Percentiles rank a stretch among this genome's conserved stretches.
Conservation (phyloP, 2,888 invertebrate genomes). For the Myopa testacea region DNA sequence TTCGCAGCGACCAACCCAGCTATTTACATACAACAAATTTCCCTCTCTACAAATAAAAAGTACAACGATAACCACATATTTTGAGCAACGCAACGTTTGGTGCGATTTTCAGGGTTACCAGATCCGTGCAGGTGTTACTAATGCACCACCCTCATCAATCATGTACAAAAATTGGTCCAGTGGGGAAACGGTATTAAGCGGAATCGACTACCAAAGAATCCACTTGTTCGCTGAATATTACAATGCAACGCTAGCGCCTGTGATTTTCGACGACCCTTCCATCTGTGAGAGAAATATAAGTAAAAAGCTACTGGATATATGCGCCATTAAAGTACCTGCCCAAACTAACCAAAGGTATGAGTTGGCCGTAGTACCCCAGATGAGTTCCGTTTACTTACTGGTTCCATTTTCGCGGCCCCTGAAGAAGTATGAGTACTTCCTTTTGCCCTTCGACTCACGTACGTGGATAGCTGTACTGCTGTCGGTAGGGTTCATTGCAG, state of each 20-base stretch:
- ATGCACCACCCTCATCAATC: conserved; percentile 34
- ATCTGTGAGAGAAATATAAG: conserved; percentile 17
- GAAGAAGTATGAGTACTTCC: conserved; percentile 48
- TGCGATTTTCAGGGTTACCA: conserved; percentile 19
- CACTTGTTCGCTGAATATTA: conserved; percentile 18
- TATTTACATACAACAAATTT: no score
- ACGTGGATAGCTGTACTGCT: conserved; percentile 37
- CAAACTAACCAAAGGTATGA: not conserved
- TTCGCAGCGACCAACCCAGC: not conserved
- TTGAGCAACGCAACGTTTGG: conserved; percentile 3
- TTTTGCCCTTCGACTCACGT: conserved; percentile 43
- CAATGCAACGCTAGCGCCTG: conserved; percentile 29
- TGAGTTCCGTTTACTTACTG: conserved; percentile 34
- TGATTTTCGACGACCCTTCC: conserved; percentile 5
- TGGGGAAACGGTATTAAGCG: conserved; percentile 1
- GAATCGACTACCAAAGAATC: not conserved
- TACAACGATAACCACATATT: not conserved
- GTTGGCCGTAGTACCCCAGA: not conserved
- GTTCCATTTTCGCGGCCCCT: conserved; percentile 45
- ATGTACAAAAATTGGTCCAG: conserved; percentile 18
- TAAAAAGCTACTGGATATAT: conserved; percentile 16
- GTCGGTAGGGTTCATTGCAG: conserved; percentile 12
- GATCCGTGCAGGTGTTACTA: conserved; percentile 17
- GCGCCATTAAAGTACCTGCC: not conserved
- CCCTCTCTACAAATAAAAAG: not conserved